These are phyloP conservation scores for Cephus spinipes DNA, from an alignment of 2,888 invertebrate species.

Conservation along the genomic window DNA sequence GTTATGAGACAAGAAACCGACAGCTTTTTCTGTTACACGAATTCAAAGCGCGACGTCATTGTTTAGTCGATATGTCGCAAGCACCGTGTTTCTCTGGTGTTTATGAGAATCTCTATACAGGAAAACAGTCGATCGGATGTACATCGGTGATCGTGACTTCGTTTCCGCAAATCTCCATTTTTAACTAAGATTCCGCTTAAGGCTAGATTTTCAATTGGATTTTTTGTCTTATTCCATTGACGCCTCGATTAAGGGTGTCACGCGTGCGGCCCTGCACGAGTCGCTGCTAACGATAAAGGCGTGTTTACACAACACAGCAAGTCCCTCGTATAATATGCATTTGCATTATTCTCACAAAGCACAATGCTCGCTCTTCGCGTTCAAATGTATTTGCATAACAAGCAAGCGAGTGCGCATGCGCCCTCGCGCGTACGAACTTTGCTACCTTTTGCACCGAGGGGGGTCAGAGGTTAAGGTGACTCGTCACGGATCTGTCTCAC, in stretches of 20 bases:
- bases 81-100: no score
- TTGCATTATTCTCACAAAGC: constrained; percentile 29
- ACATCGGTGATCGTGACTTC: no score
- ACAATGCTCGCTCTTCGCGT: constrained; percentile 9
- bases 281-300: no score
- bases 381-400: constrained; percentile 31
- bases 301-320: constrained; percentile 13
- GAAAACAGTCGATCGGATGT: no score
- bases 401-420: constrained; percentile 32
- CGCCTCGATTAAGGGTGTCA: no score
- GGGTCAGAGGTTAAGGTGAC: constrained; percentile 42
- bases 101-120: no score
- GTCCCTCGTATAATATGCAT: constrained; percentile 31
- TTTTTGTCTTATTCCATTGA: not conserved
- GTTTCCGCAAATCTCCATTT: no score
- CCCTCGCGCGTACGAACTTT: constrained; percentile 20
- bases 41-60: constrained; percentile 47
- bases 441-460: constrained; percentile 21
- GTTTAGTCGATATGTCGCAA: constrained; percentile 56
- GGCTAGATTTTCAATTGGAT: no score
- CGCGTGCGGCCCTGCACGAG: no score
- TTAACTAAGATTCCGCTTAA: no score
- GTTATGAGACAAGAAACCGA: constrained; percentile 7
- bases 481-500: constrained; percentile 35
- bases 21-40: no score